These are phyloP conservation scores for Diorhabda carinulata DNA, from an alignment of 1,140 invertebrate species.

Conservation along the genomic window DNA sequence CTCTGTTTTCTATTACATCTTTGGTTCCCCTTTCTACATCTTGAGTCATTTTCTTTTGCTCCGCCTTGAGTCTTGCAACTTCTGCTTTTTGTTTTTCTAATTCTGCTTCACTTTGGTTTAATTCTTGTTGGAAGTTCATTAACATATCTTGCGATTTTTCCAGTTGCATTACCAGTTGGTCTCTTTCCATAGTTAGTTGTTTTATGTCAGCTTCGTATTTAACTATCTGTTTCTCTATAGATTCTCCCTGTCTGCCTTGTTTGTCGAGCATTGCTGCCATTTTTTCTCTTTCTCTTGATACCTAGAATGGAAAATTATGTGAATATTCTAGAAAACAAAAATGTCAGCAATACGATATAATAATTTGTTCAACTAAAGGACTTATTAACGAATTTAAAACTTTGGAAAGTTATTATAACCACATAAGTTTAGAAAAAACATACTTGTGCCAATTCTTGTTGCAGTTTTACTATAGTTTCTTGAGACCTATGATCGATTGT, in stretches of 20 bases:
- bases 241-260: constrained; percentile 72
- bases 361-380: too few relatives aligned
- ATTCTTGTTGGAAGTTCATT: constrained; percentile 86
- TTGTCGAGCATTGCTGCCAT: constrained; percentile 69
- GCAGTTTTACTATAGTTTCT: constrained; percentile 60
- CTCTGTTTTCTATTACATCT: constrained; percentile 64
- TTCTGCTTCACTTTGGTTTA: constrained; percentile 77
- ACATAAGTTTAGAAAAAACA: too few relatives aligned
- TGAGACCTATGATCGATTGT: constrained; percentile 60
- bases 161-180: constrained; percentile 81
- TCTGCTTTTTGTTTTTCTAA: constrained; percentile 76
- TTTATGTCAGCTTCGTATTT: constrained; percentile 81
- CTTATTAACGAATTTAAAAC: too few relatives aligned
- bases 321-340: too few relatives aligned
- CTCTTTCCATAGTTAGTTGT: constrained; percentile 77
- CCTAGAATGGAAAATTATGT: not conserved
- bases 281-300: constrained; percentile 64
- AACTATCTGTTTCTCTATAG: constrained; percentile 76
- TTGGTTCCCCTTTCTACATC: constrained; percentile 64
- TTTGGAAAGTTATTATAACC: too few relatives aligned
- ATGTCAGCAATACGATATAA: too few relatives aligned
- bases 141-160: constrained; percentile 91
- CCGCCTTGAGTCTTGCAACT: constrained; percentile 67
- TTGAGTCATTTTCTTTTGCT: constrained; percentile 63
- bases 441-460: constrained; percentile 67